Conservation (phyloP, 2,797 vertebrate genomes). For the Champsocephalus gunnari region DNA sequence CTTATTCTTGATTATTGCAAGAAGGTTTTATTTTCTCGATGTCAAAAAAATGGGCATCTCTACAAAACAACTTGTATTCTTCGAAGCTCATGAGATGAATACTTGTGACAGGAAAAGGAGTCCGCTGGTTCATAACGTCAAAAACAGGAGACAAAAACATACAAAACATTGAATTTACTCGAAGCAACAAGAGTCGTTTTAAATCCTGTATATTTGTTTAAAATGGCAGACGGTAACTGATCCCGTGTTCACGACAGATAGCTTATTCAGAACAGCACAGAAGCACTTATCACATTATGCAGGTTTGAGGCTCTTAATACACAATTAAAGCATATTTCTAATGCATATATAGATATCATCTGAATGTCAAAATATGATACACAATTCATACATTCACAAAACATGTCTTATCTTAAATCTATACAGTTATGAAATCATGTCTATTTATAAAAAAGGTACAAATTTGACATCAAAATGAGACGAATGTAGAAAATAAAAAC, state of each 20-base stretch:
- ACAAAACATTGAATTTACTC: slow-evolving; percentile 90
- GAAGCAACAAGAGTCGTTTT: slow-evolving; percentile 71
- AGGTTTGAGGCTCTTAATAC: slow-evolving; percentile 52
- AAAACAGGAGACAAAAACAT: slow-evolving; percentile 73
- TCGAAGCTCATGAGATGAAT: too few species aligned
- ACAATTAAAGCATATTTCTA: slow-evolving; percentile 56
- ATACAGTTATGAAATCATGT: slow-evolving; percentile 56
- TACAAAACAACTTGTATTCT: too few species aligned
- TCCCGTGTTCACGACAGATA: slow-evolving; percentile 36
- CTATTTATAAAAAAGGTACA: slow-evolving; percentile 77
- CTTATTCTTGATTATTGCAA: too few species aligned
- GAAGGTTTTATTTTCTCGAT: too few species aligned
- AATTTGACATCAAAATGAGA: slow-evolving; percentile 69
- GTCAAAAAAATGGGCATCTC: too few species aligned
- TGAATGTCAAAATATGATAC: slow-evolving; percentile 70
- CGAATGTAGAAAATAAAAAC: slow-evolving; percentile 57
- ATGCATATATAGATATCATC: slow-evolving; percentile 53
- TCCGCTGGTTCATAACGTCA: slow-evolving; percentile 26
- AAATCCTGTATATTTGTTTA: slow-evolving; percentile 61
- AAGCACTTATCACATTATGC: slow-evolving; percentile 65
- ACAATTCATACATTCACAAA: slow-evolving; percentile 75
- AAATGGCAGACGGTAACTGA: slow-evolving; percentile 58
- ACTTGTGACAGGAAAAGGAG: too few species aligned
- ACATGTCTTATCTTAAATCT: slow-evolving; percentile 56
- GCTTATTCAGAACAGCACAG: slow-evolving; percentile 57